These are phyloP conservation scores for Mizuhopecten yessoensis DNA, from an alignment of 1,140 invertebrate species.

Conservation along the genomic window DNA sequence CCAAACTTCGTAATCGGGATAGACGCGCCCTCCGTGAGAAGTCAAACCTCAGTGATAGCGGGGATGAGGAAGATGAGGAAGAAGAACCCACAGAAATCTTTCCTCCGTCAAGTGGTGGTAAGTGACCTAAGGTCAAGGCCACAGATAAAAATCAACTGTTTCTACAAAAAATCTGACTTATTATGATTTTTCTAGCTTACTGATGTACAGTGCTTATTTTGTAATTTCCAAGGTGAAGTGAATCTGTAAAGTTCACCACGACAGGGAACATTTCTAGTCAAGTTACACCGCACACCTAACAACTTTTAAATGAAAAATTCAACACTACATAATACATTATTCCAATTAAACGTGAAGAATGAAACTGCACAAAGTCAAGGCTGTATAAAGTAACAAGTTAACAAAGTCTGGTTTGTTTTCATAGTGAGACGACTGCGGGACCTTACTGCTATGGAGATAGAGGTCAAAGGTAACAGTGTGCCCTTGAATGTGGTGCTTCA, in stretches of 20 bases:
- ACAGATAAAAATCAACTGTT: too few relatives aligned
- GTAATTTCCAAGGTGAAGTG: too few relatives aligned
- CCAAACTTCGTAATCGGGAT: slow-evolving; percentile 49
- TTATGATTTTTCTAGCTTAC: too few relatives aligned
- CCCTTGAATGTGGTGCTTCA: slow-evolving; percentile 81
- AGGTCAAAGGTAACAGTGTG: slow-evolving; percentile 80
- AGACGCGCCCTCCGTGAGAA: not conserved
- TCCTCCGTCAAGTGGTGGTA: not conserved
- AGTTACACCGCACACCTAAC: too few relatives aligned
- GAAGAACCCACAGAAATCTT: slow-evolving; percentile 49
- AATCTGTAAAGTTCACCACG: too few relatives aligned
- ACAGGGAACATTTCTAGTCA: too few relatives aligned
- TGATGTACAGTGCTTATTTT: too few relatives aligned
- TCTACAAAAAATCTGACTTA: too few relatives aligned
- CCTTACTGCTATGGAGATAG: slow-evolving; percentile 80
- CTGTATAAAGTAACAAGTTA: slow-evolving; percentile 7
- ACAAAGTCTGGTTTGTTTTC: slow-evolving; percentile 40
- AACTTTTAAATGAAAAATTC: too few relatives aligned
- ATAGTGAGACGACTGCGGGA: slow-evolving; percentile 73
- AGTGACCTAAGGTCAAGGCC: not conserved
- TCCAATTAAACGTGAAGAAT: too few relatives aligned
- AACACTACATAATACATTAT: too few relatives aligned
- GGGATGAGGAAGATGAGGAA: slow-evolving; percentile 36
- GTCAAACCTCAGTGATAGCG: slow-evolving; percentile 7
- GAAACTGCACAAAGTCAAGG: too few relatives aligned